A percentile compares a stretch with the other conserved stretches of the same genome.
Evolutionary conservation across 1,140 invertebrate species (phyloP).

Genomic region (Liolophura sinensis): DNA sequence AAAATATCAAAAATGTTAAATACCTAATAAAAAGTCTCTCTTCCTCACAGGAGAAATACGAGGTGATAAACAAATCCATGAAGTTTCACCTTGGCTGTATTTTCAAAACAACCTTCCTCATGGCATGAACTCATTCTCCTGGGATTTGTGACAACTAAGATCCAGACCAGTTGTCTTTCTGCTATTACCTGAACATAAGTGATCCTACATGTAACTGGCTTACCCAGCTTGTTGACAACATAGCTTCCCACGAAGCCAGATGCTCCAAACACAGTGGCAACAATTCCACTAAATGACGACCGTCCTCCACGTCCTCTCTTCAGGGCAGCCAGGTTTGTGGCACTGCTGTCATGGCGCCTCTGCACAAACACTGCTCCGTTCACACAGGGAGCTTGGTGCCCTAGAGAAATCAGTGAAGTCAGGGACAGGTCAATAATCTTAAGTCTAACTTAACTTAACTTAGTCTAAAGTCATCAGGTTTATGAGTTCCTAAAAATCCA

Average conservation of each 20-base stretch:
- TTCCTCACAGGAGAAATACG: too few species aligned
- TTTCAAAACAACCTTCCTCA: too few species aligned
- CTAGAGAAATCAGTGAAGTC: background rate
- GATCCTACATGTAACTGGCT: slow-evolving; percentile 56
- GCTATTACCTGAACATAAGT: background rate
- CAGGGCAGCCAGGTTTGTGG: slow-evolving; percentile 24
- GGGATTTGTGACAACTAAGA: background rate
- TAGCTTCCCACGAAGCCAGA: slow-evolving; percentile 85
- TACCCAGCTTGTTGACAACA: slow-evolving; percentile 87
- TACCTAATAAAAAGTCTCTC: too few species aligned
- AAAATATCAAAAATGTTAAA: too few species aligned
- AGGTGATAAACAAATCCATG: too few species aligned
- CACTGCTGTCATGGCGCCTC: slow-evolving; percentile 21
- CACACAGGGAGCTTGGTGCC: slow-evolving; percentile 19
- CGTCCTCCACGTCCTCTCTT: slow-evolving; percentile 91
- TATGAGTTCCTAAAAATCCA: too few species aligned
- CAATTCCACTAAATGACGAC: slow-evolving; percentile 93
- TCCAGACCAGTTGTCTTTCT: background rate
- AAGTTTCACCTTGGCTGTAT: too few species aligned
- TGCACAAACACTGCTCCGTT: slow-evolving; percentile 15
- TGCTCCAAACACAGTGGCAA: slow-evolving; percentile 95
- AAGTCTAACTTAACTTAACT: too few species aligned
- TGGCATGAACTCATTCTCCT: background rate
- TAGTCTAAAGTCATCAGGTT: too few species aligned
- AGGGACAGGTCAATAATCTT: too few species aligned